A percentile compares a stretch with the other conserved stretches of the same genome.
phyloP scores from a whole-genome alignment of 2,888 invertebrate species.

The Cheilosia urbana region DNA sequence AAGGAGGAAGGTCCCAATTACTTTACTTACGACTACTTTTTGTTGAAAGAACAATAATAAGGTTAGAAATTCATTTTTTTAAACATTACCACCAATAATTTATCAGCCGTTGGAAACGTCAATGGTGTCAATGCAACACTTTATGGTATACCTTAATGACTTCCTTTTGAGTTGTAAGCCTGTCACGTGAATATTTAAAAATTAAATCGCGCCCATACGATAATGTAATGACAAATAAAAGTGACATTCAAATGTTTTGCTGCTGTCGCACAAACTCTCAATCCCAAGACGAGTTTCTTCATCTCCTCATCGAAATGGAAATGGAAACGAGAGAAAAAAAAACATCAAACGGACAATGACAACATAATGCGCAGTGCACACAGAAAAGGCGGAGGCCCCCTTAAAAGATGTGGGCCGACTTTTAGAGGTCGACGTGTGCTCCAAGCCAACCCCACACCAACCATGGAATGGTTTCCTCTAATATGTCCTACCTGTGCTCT shows the following conservation, averaged over 20 bases:
- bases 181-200: conserved; percentile 34
- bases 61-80: too few species aligned
- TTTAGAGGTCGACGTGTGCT: conserved; percentile 70
- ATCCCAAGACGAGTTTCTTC: conserved; percentile 50
- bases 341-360: conserved; percentile 21
- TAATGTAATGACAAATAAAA: conserved; percentile 45
- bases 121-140: too few species aligned
- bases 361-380: conserved; percentile 41
- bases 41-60: too few species aligned
- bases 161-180: conserved; percentile 3
- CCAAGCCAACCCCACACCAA: conserved; percentile 32
- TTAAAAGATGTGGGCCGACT: conserved; percentile 62
- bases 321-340: background rate
- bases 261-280: conserved; percentile 8
- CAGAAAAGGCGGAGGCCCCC: conserved; percentile 57
- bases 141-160: background rate
- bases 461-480: conserved; percentile 55
- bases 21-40: too few species aligned
- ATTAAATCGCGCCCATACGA: conserved; percentile 48
- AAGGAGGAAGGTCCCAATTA: too few species aligned
- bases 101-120: too few species aligned
- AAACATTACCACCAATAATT: too few species aligned
- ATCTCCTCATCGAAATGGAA: conserved; percentile 18
- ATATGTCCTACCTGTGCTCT: conserved; percentile 27
- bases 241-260: conserved; percentile 58